Conservation (phyloP, 2,113 vertebrate species). For the Pandion haliaetus region DNA sequence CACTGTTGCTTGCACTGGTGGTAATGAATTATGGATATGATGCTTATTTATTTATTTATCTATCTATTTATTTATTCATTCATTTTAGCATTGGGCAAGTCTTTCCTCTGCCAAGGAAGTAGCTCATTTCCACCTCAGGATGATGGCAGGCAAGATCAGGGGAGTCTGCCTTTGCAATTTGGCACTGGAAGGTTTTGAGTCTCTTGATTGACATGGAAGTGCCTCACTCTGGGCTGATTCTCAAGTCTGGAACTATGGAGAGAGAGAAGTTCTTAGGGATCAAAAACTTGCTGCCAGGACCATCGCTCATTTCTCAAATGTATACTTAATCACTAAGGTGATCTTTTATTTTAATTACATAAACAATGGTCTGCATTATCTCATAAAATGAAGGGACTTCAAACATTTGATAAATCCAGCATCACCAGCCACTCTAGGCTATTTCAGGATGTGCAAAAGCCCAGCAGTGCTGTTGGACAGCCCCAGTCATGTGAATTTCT, state of each 20-base stretch:
- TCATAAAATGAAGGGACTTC: not conserved
- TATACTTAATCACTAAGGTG: not conserved
- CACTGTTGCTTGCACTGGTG: not conserved
- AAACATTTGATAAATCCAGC: not conserved
- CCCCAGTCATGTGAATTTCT: not conserved
- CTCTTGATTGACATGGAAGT: not conserved
- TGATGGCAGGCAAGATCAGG: not conserved
- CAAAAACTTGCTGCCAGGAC: not conserved
- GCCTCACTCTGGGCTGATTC: not conserved
- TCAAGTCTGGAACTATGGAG: not conserved
- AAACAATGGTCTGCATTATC: not conserved
- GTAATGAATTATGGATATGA: not conserved
- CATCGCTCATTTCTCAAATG: not conserved
- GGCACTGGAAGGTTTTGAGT: not conserved
- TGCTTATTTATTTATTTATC: too few species aligned
- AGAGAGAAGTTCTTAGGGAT: not conserved
- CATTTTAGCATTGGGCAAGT: not conserved
- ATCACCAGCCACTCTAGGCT: not conserved
- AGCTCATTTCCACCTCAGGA: not conserved
- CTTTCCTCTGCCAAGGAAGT: not conserved
- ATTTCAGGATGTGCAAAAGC: not conserved
- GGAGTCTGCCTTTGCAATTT: not conserved
- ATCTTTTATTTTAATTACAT: conserved; percentile 18
- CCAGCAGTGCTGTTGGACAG: not conserved
- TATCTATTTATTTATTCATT: too few species aligned